A percentile compares a stretch with the other conserved stretches of the same genome.
Conservation (phyloP, 1,140 invertebrate species). For the Eupristina koningsbergeri region DNA sequence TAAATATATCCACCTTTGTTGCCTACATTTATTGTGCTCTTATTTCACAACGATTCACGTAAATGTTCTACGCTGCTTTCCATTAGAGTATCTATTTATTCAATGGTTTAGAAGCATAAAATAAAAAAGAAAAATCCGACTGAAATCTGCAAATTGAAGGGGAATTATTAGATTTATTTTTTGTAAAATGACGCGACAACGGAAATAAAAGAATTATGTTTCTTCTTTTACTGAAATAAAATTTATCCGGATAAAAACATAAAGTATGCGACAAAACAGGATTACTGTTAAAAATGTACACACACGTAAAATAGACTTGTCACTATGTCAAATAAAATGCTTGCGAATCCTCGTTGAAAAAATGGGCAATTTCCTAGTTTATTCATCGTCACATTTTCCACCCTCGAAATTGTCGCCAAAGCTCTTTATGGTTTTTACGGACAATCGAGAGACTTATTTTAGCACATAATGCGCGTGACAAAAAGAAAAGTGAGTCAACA, state of each 20-base stretch:
- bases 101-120: not conserved
- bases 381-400: constrained; percentile 43
- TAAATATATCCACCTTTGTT: too few species aligned
- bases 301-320: constrained; percentile 27
- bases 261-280: not conserved
- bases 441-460: constrained; percentile 55
- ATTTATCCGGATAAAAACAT: not conserved
- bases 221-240: not conserved
- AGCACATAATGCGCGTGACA: constrained; percentile 32
- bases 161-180: not conserved
- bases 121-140: too few species aligned
- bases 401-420: constrained; percentile 27
- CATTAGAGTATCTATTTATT: too few species aligned
- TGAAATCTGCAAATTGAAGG: too few species aligned
- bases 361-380: constrained; percentile 44
- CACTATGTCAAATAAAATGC: constrained; percentile 7
- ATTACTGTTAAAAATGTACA: constrained; percentile 10
- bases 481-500: constrained; percentile 25
- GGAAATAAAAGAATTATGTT: not conserved
- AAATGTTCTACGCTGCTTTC: too few species aligned
- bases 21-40: too few species aligned
- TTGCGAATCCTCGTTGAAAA: not conserved
- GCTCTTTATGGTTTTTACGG: constrained; percentile 47
- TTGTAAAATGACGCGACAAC: not conserved
- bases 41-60: too few species aligned